A percentile compares a stretch with the other conserved stretches of the same genome.
Evolutionary conservation across 2,113 vertebrate species (phyloP).

Genomic region (Mus musculus): DNA sequence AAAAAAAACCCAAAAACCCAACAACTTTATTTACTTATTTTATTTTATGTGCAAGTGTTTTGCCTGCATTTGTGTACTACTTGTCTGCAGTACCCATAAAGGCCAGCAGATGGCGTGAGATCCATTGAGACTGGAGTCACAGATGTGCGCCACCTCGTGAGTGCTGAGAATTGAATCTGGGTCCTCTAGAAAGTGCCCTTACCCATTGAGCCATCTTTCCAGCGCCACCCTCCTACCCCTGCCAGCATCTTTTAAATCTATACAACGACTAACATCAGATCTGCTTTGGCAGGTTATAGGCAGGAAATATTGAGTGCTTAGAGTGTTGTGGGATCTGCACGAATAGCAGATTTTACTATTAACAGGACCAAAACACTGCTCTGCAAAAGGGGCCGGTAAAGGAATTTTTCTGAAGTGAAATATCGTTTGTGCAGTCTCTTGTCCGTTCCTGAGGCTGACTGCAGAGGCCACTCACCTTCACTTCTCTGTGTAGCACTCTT

Average conservation of each 20-base stretch:
- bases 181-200: background rate
- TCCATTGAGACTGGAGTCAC: background rate
- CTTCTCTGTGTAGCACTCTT: conserved; percentile 66
- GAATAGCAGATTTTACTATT: background rate
- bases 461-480: conserved; percentile 34
- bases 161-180: background rate
- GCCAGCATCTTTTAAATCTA: background rate
- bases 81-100: background rate
- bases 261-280: background rate
- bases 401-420: background rate
- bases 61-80: background rate
- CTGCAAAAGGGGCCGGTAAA: background rate
- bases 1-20: background rate
- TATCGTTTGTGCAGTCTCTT: background rate
- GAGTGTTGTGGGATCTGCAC: background rate
- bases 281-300: background rate
- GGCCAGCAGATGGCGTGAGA: background rate
- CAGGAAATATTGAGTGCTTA: background rate
- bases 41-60: background rate
- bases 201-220: background rate
- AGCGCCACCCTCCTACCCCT: too few relatives aligned
- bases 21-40: background rate
- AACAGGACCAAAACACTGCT: background rate
- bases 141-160: fast-evolving
- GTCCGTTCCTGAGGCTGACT: background rate